Base-by-base conservation (phyloP, 53 echinoderm and acorn worm species). In the Actinopyga echinites region DNA sequence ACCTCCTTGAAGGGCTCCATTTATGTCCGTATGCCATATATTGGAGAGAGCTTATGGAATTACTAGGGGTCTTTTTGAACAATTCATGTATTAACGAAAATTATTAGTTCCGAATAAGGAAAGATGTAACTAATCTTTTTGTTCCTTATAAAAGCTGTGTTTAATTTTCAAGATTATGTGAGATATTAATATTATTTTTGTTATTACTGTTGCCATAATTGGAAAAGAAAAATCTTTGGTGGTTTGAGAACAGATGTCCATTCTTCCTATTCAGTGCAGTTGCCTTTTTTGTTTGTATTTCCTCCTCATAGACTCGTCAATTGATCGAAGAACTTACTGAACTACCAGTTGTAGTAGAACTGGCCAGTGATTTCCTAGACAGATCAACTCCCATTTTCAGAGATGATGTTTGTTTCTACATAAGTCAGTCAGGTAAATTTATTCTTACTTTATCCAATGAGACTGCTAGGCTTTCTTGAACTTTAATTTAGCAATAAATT, bases 361-460 rank as follows among this genome's bases (percentile, higher is more conserved):
- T 97, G 49, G 84, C 97, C n/a, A 97, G 97, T 65, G 97, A 97
- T 38, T 97, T 97, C 69, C 52, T 97, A 75, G 97, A 97, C 79
- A 79, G 97, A 45, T 64, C 75, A 19, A 96, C 97, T n/a, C 97
- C 97, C n/a, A 87, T 97, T 54, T 97, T 97, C 67, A 94, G 97
- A 57, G 94, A 94, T 85, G 94, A 94, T 32, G 94, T 97, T 17
- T 89, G 90, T 26, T 97, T 94, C 84, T 96, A 93, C 83, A 92
- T 97, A 79, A 97, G 94, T 64, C 97, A 97, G 83, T 97, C 97
- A 52, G 97, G 94, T 97, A 55, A 49, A 83, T 77, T 20, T 32
- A 4, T 20, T 9, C 64, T 63, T 11, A 29, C 56, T 12, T 15
- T 71, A n/a, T 9, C 32, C 11, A 29, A 9, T 9, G 30, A 17